Evolutionary conservation across 2,797 vertebrate genomes (phyloP), one percentile per base, ranked within the genome.

Genomic region (Enteromius fasciolatus): DNA sequence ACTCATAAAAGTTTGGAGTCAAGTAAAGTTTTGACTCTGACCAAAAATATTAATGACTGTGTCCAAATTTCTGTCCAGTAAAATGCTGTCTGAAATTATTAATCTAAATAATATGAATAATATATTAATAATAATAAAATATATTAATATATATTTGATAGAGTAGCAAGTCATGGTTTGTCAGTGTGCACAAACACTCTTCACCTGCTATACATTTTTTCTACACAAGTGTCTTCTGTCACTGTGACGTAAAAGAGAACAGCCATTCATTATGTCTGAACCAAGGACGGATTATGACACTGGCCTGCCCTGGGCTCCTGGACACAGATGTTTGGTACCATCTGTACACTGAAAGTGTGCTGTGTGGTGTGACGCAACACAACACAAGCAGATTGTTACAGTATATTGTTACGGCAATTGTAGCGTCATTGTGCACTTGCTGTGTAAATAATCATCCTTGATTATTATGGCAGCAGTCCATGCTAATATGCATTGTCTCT

Each of bases 381-480:
- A 74, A 4, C 12, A 57, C 31, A 39, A 17, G 7, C n/a, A 57
- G 20, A 74, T 36, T 36, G 36, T 36, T 36, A 36, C 6, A 2
- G 36, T 36, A 6, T 36, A 36, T 33, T 33, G 33, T 5, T 33
- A 33, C 2, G 33, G 36, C 36, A 36, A 10, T 57, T 57, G 72
- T 48, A 28, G 15, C 6, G 0, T 23, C 31, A 74, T 54, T 57
- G 31, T 75, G 31, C 31, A 36, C 20, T 75, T 57, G 20, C 72
- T 57, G 50, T 75, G 50, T 74, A 20, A 50, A 73, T 28, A 33
- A 57, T n/a, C 50, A 23, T 54, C 50, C 33, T 74, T 74, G 31
- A 31, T 52, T 52, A 11, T 73, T 28, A 52, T 52, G 28, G 70
- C 5, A 52, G 1, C 70, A 48, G 8, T 70, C 44, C 44, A 72